These are phyloP conservation scores for Eristalis pertinax DNA, from an alignment of 2,888 invertebrate species.

Conservation along the genomic window DNA sequence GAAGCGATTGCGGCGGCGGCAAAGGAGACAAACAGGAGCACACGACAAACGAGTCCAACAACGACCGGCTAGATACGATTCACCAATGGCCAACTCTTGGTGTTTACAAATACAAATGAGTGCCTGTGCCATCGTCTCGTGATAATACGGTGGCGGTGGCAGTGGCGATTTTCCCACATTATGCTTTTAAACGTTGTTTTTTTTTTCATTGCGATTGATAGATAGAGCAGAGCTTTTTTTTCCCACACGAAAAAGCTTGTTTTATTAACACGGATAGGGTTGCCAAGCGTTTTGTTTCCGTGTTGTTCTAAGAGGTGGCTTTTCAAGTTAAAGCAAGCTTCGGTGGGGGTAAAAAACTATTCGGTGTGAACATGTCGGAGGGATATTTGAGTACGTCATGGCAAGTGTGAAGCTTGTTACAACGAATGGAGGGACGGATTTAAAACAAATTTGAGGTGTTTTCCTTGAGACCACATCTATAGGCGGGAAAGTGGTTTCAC, in stretches of 20 bases:
- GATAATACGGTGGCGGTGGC: slow-evolving; percentile 34
- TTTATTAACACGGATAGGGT: slow-evolving; percentile 27
- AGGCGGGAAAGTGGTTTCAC: too few relatives aligned
- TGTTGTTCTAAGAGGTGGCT: background rate
- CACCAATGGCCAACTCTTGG: slow-evolving; percentile 41
- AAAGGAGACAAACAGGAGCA: slow-evolving; percentile 9
- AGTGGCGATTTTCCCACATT: slow-evolving; percentile 44
- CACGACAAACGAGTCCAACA: slow-evolving; percentile 33
- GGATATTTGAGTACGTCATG: too few relatives aligned
- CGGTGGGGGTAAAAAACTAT: too few relatives aligned
- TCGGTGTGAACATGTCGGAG: too few relatives aligned
- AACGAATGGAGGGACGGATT: too few relatives aligned
- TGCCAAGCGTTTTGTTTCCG: slow-evolving; percentile 31
- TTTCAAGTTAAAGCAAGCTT: background rate
- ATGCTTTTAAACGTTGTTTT: slow-evolving; percentile 20
- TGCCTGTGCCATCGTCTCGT: slow-evolving; percentile 35
- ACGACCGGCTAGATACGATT: slow-evolving; percentile 54
- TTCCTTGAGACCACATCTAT: too few relatives aligned
- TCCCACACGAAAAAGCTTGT: slow-evolving; percentile 23
- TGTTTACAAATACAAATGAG: slow-evolving; percentile 58
- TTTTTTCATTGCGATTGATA: slow-evolving; percentile 33
- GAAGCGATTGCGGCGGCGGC: slow-evolving; percentile 1
- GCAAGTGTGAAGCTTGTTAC: too few relatives aligned
- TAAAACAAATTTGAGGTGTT: too few relatives aligned
- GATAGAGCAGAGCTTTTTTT: slow-evolving; percentile 37